Conservation (phyloP, 2,113 vertebrate species). For the Hassar affinis region DNA sequence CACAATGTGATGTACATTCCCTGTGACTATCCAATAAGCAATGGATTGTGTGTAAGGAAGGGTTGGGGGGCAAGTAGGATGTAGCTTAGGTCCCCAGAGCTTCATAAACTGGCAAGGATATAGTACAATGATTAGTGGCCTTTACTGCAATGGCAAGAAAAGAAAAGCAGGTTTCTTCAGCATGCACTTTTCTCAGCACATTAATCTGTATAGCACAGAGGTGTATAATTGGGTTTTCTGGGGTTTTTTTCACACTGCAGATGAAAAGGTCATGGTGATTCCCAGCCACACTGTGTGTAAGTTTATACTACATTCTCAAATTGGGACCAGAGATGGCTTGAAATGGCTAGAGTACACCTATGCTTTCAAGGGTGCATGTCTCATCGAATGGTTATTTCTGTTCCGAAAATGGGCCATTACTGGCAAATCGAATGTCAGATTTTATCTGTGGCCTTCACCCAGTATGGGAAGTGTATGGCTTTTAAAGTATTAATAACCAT, state of each 20-base stretch:
- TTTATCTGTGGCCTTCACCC: slow-evolving; percentile 24
- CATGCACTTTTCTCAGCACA: slow-evolving; percentile 22
- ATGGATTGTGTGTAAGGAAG: no score
- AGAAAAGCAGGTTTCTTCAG: background rate
- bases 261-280: slow-evolving; percentile 41
- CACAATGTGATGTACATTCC: no score
- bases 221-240: slow-evolving; percentile 20
- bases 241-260: slow-evolving; percentile 15
- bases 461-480: background rate
- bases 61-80: no score
- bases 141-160: background rate
- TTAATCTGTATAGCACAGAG: background rate
- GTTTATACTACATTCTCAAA: slow-evolving; percentile 13
- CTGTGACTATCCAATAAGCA: no score
- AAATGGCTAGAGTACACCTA: slow-evolving; percentile 12
- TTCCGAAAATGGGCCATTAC: background rate
- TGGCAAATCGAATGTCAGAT: slow-evolving; percentile 1
- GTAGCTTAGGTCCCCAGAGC: no score
- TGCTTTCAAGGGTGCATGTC: slow-evolving; percentile 9
- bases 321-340: slow-evolving; percentile 29
- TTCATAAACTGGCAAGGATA: no score
- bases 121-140: background rate
- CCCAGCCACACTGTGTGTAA: slow-evolving; percentile 4
- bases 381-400: slow-evolving; percentile 25
- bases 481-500: slow-evolving; percentile 16